These are phyloP conservation scores for Tubulanus polymorphus DNA, from an alignment of 2,888 invertebrate species.

Conservation along the genomic window DNA sequence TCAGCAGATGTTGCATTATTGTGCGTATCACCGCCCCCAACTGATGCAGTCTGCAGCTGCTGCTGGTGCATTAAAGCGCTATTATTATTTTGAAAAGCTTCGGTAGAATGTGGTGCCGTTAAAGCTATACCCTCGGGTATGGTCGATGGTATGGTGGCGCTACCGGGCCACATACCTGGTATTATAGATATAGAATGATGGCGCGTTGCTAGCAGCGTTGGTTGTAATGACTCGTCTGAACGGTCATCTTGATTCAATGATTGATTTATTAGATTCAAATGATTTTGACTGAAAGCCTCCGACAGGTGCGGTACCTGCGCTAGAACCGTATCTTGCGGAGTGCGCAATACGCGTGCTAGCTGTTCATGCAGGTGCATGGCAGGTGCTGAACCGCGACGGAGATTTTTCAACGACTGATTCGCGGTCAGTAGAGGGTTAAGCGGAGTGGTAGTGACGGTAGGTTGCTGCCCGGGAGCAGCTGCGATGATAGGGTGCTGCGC, in stretches of 20 bases:
- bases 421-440: too few relatives aligned
- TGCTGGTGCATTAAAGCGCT: too few relatives aligned
- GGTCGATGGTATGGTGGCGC: neutral
- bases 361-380: slow-evolving; percentile 1
- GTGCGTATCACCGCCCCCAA: too few relatives aligned
- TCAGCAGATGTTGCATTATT: too few relatives aligned
- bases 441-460: neutral
- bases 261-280: too few relatives aligned
- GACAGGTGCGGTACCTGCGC: slow-evolving; percentile 1
- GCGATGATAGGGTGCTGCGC: neutral
- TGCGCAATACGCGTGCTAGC: neutral
- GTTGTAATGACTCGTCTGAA: too few relatives aligned
- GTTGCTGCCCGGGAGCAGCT: neutral
- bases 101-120: neutral
- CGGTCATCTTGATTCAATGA: too few relatives aligned
- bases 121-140: neutral
- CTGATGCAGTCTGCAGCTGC: too few relatives aligned
- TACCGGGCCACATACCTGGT: neutral
- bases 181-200: too few relatives aligned
- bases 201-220: neutral
- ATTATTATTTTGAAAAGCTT: too few relatives aligned
- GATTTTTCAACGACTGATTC: too few relatives aligned
- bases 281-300: neutral
- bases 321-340: neutral
- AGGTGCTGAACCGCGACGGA: neutral